Evolutionary conservation across 2,113 vertebrate species (phyloP).

Genomic region (Lophius piscatorius): DNA sequence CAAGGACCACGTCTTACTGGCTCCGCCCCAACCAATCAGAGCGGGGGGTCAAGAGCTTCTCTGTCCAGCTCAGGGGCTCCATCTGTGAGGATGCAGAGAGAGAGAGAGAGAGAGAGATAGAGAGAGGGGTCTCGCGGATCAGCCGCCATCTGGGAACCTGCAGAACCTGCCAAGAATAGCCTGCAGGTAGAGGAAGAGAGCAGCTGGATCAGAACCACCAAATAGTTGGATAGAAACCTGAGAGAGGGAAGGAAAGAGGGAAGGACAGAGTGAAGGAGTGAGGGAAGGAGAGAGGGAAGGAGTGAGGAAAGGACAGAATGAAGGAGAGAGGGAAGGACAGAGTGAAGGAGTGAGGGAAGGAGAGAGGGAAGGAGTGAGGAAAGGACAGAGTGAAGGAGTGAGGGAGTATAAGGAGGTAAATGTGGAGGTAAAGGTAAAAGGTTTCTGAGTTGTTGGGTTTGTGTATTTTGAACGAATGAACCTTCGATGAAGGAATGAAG

Average conservation of each 20-base stretch:
- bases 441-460: no score
- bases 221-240: no score
- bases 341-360: no score
- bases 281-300: conserved; percentile 12
- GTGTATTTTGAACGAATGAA: no score
- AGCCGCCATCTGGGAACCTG: conserved; percentile 60
- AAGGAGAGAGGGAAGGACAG: conserved; percentile 42
- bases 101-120: conserved; percentile 43
- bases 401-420: no score
- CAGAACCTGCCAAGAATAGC: conserved; percentile 46
- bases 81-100: conserved; percentile 55
- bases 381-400: no score
- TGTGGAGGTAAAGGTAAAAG: no score
- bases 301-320: conserved; percentile 22
- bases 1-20: conserved; percentile 33
- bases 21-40: conserved; percentile 26
- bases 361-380: no score
- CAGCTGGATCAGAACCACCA: no score
- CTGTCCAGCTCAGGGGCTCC: conserved; percentile 47
- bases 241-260: not conserved
- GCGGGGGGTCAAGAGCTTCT: conserved; percentile 42
- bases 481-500: no score
- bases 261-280: conserved; percentile 29
- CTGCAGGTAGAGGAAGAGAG: not conserved
- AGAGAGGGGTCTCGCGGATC: conserved; percentile 53